Evolutionary conservation across 2,888 invertebrate species (phyloP), one percentile per base, ranked within the genome.

Genomic region (Conistra vaccinii): DNA sequence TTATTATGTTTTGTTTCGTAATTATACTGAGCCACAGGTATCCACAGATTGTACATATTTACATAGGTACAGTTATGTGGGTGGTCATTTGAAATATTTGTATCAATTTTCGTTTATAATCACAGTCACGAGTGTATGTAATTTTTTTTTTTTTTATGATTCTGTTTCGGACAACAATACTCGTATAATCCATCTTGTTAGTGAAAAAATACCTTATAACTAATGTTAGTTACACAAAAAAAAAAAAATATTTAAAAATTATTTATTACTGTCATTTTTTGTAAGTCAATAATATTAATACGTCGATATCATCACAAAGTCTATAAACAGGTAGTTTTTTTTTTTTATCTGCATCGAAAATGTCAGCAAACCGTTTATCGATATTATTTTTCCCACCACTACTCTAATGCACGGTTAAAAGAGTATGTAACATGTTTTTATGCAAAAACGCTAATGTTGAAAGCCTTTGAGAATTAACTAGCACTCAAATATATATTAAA

Each of bases 391-490:
- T 53, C 73, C 57, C 85, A 68, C 5, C 85, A 76, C 83, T 72
- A 70, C 5, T 1, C 63, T 81, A 83, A 84, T 81, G 68, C 66
- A 72, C 63, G 86, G 63, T 73, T 76, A 81, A 82, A 83, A 85
- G 69, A 83, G 76, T 86, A 78, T 79, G 76, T 78, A 81, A 68
- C 60, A 84, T 86, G 82, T 87, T 88, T 89, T 87, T 87, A 88
- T 88, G 88, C 87, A 87, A 85, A 90, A 90, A 87, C 83, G 85
- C 76, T 88, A 89, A 90, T 86, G 87, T 80, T 83, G 81, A 87
- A 87, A 89, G 87, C 85, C 76, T 84, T 75, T 81, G 87, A 87
- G 85, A 61, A 76, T 81, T 71, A 82, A 71, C 53, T 62, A 60
- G 66, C 68, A 70, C 72, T 83, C 78, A 78, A 83, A 83, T 68